Evolutionary conservation across 2,797 vertebrate genomes (phyloP).

Genomic region (Chrysocyon brachyurus): DNA sequence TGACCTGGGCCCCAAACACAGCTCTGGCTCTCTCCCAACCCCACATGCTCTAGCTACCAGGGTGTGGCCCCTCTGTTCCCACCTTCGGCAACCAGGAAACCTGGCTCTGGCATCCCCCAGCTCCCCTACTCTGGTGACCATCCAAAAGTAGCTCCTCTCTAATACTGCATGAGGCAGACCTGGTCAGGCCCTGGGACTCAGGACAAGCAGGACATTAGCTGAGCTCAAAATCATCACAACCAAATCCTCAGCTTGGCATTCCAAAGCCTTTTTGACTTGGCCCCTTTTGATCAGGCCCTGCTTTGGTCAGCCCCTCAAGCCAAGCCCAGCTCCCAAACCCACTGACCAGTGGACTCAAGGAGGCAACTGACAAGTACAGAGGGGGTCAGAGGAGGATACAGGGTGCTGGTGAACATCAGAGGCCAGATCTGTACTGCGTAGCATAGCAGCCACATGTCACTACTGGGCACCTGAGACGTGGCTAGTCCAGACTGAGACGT

Average conservation of each 20-base stretch:
- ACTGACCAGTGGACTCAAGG: background rate
- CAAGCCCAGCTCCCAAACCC: background rate
- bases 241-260: background rate
- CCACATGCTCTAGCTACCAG: background rate
- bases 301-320: background rate
- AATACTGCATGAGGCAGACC: too few relatives aligned
- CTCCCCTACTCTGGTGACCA: background rate
- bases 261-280: background rate
- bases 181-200: background rate
- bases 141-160: background rate
- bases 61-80: background rate
- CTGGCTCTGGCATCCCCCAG: background rate
- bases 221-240: background rate
- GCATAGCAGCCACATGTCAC: rapidly evolving
- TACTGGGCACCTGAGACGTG: rapidly evolving
- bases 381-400: background rate
- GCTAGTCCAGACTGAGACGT: rapidly evolving
- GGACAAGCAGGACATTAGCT: background rate
- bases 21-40: background rate
- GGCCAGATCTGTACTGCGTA: background rate
- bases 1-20: background rate
- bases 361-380: background rate
- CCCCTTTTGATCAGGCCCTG: background rate
- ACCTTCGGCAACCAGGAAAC: background rate
- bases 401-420: background rate